These are phyloP conservation scores for Melanotaenia nigrans DNA, from an alignment of 2,797 vertebrate species.

Conservation along the genomic window DNA sequence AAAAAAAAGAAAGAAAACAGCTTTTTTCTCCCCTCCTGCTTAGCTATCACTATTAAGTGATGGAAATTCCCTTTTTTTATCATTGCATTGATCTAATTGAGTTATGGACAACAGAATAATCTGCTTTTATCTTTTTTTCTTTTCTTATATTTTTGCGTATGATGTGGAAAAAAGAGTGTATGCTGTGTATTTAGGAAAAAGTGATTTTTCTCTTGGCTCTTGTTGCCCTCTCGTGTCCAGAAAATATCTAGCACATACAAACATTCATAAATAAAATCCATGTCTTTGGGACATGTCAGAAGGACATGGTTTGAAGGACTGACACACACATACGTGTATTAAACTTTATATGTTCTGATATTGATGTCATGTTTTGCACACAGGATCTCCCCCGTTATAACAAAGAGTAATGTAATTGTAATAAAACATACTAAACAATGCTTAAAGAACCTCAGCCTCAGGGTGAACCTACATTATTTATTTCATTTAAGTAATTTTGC, in stretches of 20 bases:
- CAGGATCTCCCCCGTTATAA: not conserved
- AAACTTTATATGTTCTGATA: not conserved
- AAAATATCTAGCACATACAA: not conserved
- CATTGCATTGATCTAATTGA: not conserved
- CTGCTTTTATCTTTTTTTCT: not conserved
- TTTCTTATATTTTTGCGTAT: no score
- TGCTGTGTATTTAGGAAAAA: not conserved
- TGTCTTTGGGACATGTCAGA: not conserved
- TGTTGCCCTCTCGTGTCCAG: conserved; percentile 1
- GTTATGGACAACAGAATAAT: not conserved
- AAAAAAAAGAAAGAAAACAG: no score
- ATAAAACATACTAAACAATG: not conserved
- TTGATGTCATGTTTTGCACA: not conserved
- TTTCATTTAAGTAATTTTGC: no score
- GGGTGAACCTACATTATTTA: not conserved
- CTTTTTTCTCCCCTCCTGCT: not conserved
- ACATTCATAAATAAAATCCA: not conserved
- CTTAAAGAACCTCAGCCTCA: not conserved
- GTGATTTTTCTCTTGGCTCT: not conserved
- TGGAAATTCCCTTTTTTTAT: not conserved
- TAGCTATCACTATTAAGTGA: not conserved
- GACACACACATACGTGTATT: no score
- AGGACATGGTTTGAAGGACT: not conserved
- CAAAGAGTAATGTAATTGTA: not conserved
- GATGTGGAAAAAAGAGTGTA: no score